These are phyloP conservation scores for Vollenhovia emeryi DNA, from an alignment of 1,140 invertebrate species.

Conservation along the genomic window DNA sequence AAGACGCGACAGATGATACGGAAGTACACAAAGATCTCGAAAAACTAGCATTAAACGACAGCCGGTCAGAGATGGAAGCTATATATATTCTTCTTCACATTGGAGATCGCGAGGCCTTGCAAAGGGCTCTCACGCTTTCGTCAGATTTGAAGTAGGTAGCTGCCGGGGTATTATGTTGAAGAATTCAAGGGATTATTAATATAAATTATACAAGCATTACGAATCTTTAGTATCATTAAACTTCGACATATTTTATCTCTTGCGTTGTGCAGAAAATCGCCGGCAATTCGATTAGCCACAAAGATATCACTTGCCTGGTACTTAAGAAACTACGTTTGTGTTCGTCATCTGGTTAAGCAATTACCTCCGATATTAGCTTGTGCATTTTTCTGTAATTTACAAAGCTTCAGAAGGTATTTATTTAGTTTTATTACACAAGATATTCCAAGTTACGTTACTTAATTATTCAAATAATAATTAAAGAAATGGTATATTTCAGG, in stretches of 20 bases:
- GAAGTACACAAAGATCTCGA: conserved; percentile 59
- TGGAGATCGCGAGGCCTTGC: conserved; percentile 84
- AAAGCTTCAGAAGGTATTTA: conserved; percentile 84
- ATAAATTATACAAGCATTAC: neutral
- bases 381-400: conserved; percentile 83
- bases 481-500: conserved; percentile 79
- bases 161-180: too few species aligned
- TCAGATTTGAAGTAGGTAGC: conserved; percentile 77
- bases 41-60: conserved; percentile 65
- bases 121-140: conserved; percentile 83
- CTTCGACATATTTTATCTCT: neutral
- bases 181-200: conserved; percentile 9
- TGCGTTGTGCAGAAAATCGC: conserved; percentile 39
- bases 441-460: neutral
- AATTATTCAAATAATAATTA: conserved; percentile 10
- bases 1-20: conserved; percentile 15
- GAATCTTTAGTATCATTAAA: neutral
- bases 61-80: conserved; percentile 84
- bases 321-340: conserved; percentile 85
- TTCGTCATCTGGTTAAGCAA: conserved; percentile 81
- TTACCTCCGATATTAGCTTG: conserved; percentile 85
- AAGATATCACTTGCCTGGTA: conserved; percentile 85
- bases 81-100: conserved; percentile 87
- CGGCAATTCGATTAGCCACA: conserved; percentile 73
- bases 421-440: conserved; percentile 28